phyloP scores from a whole-genome alignment of 2,888 invertebrate genomes.

The Melitaea athalia region DNA sequence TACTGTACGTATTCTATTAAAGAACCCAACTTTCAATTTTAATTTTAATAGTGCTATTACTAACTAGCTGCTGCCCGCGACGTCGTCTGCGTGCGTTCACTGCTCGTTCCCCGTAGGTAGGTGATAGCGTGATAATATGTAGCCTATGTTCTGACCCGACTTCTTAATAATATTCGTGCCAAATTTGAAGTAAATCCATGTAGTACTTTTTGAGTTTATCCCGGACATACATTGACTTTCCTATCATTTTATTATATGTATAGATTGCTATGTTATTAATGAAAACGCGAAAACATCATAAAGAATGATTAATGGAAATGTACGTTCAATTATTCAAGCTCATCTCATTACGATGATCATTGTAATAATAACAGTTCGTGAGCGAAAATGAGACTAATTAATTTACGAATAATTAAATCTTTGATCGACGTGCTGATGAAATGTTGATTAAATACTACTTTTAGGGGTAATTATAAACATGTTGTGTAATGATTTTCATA shows the following conservation, averaged over 20 bases:
- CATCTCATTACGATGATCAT: constrained; percentile 29
- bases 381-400: constrained; percentile 33
- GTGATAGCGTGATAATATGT: no score
- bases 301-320: constrained; percentile 25
- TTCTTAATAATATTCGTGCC: no score
- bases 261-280: constrained; percentile 5
- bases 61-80: no score
- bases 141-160: no score
- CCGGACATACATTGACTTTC: no score
- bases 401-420: constrained; percentile 32
- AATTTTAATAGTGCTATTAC: not conserved
- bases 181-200: no score
- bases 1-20: not conserved
- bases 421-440: constrained; percentile 9
- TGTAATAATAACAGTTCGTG: constrained; percentile 22
- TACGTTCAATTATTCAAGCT: constrained; percentile 20
- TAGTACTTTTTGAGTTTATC: no score
- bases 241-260: no score
- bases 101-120: no score
- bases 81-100: no score
- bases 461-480: not conserved
- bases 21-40: not conserved
- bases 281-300: constrained; percentile 23
- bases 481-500: no score
- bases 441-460: constrained; percentile 11